phyloP scores from a whole-genome alignment of 1,140 invertebrate species.

The Drosophila murphyi region DNA sequence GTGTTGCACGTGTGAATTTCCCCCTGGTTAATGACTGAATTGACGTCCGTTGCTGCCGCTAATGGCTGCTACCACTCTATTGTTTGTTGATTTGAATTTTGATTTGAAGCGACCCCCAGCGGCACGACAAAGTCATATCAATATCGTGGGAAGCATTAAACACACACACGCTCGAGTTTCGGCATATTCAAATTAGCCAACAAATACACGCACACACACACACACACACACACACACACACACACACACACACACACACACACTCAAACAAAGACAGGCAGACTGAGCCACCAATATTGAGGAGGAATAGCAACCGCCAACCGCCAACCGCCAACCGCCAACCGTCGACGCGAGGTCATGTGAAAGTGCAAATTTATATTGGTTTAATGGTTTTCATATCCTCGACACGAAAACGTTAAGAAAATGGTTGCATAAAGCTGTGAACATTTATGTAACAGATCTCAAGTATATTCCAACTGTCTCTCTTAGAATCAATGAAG shows the following conservation, averaged over 20 bases:
- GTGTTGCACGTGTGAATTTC: slow-evolving; percentile 39
- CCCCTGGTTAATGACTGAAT: slow-evolving; percentile 12
- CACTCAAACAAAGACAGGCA: neutral
- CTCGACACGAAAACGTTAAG: neutral
- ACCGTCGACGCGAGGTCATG: slow-evolving; percentile 61
- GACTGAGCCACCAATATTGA: slow-evolving; percentile 1
- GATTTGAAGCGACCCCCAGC: slow-evolving; percentile 39
- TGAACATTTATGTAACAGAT: neutral
- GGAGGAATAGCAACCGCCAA: slow-evolving; percentile 9
- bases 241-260: slow-evolving; percentile 9
- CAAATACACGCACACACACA: slow-evolving; percentile 24
- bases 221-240: slow-evolving; percentile 16
- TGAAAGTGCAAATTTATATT: slow-evolving; percentile 81
- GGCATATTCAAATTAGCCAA: slow-evolving; percentile 72
- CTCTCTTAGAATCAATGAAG: too few relatives aligned
- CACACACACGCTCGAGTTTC: slow-evolving; percentile 25
- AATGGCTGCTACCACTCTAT: slow-evolving; percentile 48
- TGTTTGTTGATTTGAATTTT: slow-evolving; percentile 58
- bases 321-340: slow-evolving; percentile 33
- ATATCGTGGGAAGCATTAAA: slow-evolving; percentile 72
- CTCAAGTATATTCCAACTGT: neutral
- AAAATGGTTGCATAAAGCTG: neutral
- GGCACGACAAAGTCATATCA: slow-evolving; percentile 61
- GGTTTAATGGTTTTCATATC: slow-evolving; percentile 61
- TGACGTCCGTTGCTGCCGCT: slow-evolving; percentile 30